These are phyloP conservation scores for Lithophane leautieri DNA, from an alignment of 2,888 invertebrate species.

Conservation along the genomic window DNA sequence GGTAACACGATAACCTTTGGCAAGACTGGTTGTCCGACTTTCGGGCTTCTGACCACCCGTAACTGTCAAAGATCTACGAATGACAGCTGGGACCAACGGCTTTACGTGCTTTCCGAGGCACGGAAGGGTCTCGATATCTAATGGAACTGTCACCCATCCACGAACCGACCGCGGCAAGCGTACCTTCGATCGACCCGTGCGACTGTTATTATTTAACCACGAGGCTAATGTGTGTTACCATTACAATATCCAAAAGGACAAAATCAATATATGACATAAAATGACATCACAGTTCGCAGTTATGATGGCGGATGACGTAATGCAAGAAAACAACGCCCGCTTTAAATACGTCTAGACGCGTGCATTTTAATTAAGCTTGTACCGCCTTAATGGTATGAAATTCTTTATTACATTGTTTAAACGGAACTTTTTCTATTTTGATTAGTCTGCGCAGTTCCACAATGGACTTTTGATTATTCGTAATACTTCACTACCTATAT, in stretches of 20 bases:
- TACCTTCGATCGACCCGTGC: too few species aligned
- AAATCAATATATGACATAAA: slow-evolving; percentile 33
- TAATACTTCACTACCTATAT: neutral
- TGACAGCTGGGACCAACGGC: too few species aligned
- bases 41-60: too few species aligned
- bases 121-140: too few species aligned
- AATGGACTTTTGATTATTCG: neutral
- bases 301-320: slow-evolving; percentile 56
- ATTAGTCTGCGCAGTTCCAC: neutral
- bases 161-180: too few species aligned
- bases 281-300: slow-evolving; percentile 56
- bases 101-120: too few species aligned
- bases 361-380: slow-evolving; percentile 55
- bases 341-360: slow-evolving; percentile 49
- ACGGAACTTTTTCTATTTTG: slow-evolving; percentile 7
- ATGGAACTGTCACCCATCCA: too few species aligned
- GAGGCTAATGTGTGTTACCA: too few species aligned
- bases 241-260: slow-evolving; percentile 1
- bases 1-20: too few species aligned
- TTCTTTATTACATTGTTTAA: slow-evolving; percentile 27
- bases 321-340: slow-evolving; percentile 40
- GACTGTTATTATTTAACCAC: too few species aligned
- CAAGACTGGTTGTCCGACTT: too few species aligned
- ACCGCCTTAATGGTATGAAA: slow-evolving; percentile 23
- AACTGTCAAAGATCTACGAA: too few species aligned